Evolutionary conservation across 2,888 invertebrate genomes (phyloP), one percentile per base, ranked within the genome.

Genomic region (Gasteruption jaculator): DNA sequence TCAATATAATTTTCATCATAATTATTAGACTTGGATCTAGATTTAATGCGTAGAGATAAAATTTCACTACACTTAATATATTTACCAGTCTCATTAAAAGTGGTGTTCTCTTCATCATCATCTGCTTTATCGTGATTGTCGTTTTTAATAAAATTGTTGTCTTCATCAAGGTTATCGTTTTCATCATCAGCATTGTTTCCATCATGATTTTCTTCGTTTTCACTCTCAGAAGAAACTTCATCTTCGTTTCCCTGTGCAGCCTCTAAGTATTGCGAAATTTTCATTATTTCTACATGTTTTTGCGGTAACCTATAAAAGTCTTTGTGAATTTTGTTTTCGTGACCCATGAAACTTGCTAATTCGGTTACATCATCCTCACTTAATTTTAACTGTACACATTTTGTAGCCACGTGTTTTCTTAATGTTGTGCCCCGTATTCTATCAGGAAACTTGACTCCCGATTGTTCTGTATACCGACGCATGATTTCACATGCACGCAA

Each of bases 331-430:
- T 14, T 26, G 4, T 26, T 26, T 7, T 26, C 8, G 8, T 26
- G 26, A 5, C 26, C 26, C 26, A 26, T 26, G 8, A 50, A 56
- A 15, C 38, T 43, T n/a, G 52, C 49, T 16, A 57, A 37, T 25
- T 52, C 48, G 4, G 40, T 38, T 6, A 53, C 41, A 39, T 53
- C 44, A 34, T 44, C 29, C 30, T 54, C 49, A 20, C 42, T 11
- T 36, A 56, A 41, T 41, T 52, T 49, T 20, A 56, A 40, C 7
- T 38, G 24, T 25, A 48, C 31, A 4, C 46, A 51, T 3, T 44
- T 41, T 11, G 52, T 53, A 3, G 54, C 55, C 24, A 55, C 48
- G 25, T 56, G 53, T 38, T 55, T 56, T 7, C 53, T 36, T n/a
- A 55, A 31, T 19, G 40, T 22, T 12, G 53, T 53, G 6, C 47